These are phyloP conservation scores for Bombus sylvicola DNA, from an alignment of 1,140 invertebrate species.

Conservation along the genomic window DNA sequence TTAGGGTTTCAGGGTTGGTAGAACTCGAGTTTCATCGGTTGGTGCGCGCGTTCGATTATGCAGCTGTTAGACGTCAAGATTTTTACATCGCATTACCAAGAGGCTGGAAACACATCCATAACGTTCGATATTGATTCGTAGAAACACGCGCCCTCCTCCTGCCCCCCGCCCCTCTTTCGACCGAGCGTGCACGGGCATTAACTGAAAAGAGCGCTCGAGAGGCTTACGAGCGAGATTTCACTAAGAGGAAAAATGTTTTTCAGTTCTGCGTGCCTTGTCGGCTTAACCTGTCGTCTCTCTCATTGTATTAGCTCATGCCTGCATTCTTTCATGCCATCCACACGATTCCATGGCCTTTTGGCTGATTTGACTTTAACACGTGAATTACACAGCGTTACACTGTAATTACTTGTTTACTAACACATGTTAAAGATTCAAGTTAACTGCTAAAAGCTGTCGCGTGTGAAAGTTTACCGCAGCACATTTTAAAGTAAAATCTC, in stretches of 20 bases:
- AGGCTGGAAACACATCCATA: slow-evolving; percentile 46
- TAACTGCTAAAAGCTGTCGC: no score
- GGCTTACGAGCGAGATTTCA: slow-evolving; percentile 22
- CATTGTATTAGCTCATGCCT: neutral
- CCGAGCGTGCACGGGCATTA: slow-evolving; percentile 38
- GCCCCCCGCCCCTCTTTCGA: neutral
- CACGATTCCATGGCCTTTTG: neutral
- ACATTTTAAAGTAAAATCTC: no score
- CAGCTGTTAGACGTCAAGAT: slow-evolving; percentile 56
- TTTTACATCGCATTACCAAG: slow-evolving; percentile 53
- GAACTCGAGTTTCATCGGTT: neutral
- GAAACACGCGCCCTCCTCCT: slow-evolving; percentile 26
- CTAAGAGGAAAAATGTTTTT: slow-evolving; percentile 51
- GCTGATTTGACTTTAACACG: neutral
- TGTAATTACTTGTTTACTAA: no score
- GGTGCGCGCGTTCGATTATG: slow-evolving; percentile 13
- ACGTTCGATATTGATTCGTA: slow-evolving; percentile 58
- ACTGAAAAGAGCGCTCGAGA: slow-evolving; percentile 41
- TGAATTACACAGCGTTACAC: neutral
- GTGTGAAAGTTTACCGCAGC: no score
- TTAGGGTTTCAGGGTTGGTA: neutral
- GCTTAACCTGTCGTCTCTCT: slow-evolving; percentile 15
- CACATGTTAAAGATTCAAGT: no score
- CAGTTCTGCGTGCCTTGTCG: slow-evolving; percentile 28
- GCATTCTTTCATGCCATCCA: neutral